phyloP scores from a whole-genome alignment of 2,888 invertebrate genomes.

The Pseudoips prasinana region DNA sequence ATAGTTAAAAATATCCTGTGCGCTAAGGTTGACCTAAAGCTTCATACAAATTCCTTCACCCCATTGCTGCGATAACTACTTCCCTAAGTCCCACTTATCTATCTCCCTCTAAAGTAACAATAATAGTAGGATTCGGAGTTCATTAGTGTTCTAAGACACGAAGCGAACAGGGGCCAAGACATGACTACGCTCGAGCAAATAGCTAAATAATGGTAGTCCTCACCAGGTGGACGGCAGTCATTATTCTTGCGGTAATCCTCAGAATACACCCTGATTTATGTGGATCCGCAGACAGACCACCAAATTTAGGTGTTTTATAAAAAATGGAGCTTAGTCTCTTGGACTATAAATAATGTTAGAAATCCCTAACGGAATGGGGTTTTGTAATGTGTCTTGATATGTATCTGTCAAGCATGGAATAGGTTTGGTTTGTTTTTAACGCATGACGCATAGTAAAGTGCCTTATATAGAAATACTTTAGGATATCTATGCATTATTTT shows the following conservation, averaged over 20 bases:
- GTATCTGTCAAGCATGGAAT: conserved; percentile 22
- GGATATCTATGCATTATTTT: no score
- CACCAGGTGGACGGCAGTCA: conserved; percentile 79
- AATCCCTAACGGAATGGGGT: conserved; percentile 55
- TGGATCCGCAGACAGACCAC: conserved; percentile 68
- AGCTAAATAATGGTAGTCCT: conserved; percentile 70
- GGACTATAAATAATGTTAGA: conserved; percentile 72
- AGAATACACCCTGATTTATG: conserved; percentile 78
- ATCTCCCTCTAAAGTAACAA: no score
- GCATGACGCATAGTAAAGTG: no score
- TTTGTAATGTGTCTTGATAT: conserved; percentile 34
- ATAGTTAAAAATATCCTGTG: no score
- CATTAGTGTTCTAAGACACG: no score
- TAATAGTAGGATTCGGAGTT: no score
- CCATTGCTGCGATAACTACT: no score
- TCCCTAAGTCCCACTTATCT: no score
- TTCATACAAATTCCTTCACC: no score
- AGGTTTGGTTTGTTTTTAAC: conserved; percentile 25
- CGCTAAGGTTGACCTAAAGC: no score
- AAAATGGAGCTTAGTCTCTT: conserved; percentile 75
- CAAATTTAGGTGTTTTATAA: conserved; percentile 78
- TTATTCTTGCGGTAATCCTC: conserved; percentile 79
- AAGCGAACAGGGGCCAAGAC: conserved; percentile 13
- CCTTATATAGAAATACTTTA: no score
- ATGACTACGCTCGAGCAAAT: conserved; percentile 61